These are phyloP conservation scores for Choreutis nemorana DNA, from an alignment of 2,888 invertebrate species.

Conservation along the genomic window DNA sequence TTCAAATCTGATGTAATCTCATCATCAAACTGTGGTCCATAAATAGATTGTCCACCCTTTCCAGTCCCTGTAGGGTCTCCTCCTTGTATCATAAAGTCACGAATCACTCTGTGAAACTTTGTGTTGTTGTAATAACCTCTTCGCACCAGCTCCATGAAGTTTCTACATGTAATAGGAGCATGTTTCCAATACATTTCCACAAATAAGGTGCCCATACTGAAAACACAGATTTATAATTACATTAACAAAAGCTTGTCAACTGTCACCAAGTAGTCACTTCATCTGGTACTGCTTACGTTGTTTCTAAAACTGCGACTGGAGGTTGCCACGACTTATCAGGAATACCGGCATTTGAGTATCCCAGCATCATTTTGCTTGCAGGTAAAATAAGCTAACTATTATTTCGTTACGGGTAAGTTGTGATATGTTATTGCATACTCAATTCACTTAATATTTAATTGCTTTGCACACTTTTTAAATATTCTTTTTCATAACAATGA, in stretches of 20 bases:
- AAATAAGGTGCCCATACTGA: constrained; percentile 90
- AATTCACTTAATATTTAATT: no score
- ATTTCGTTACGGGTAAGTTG: no score
- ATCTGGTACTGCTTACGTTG: constrained; percentile 78
- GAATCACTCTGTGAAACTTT: constrained; percentile 94
- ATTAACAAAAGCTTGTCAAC: constrained; percentile 1
- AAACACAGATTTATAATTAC: constrained; percentile 18
- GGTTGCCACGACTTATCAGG: constrained; percentile 93
- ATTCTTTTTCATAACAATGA: no score
- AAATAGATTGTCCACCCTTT: constrained; percentile 95
- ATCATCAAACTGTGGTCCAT: constrained; percentile 94
- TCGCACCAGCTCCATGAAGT: constrained; percentile 93
- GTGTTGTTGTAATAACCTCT: constrained; percentile 97
- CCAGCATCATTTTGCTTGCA: no score
- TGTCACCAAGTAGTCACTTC: background rate
- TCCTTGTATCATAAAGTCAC: constrained; percentile 93
- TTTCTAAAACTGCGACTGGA: constrained; percentile 81
- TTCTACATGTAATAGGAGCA: constrained; percentile 95
- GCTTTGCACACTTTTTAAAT: no score
- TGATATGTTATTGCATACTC: no score
- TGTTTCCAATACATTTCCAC: constrained; percentile 99
- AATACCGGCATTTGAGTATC: constrained; percentile 72
- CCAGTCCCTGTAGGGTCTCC: constrained; percentile 99
- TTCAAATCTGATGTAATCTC: constrained; percentile 94
- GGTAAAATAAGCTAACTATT: no score